Base-by-base conservation (phyloP, 1,140 invertebrate genomes). In the Drosophila takahashii region DNA sequence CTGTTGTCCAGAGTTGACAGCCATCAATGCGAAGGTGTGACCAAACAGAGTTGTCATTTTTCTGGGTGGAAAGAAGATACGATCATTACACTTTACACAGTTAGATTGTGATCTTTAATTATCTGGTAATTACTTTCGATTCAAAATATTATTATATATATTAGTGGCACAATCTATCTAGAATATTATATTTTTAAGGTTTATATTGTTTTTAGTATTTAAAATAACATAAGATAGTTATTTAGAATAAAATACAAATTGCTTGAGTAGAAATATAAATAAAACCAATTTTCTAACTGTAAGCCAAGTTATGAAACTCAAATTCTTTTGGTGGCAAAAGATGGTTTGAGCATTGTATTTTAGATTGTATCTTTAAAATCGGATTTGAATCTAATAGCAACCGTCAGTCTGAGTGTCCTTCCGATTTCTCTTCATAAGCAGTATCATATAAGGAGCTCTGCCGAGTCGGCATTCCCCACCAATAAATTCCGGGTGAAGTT, bases 21-120 rank as follows among this genome's bases (percentile, higher is more conserved):
- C 18, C 37, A 70, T 57, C 67, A 70, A 70, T 48, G 64, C 8
- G 42, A 70, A 70, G 50, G 62, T 67, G 47, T 16, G 26, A 9
- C 61, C 29, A 9, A 52, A 29, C 27, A 51, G 64, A 39, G 54
- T 45, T 34, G 54, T 60, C 39, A 34, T 4, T 22, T 26, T 1
- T 15, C 13, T 42, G n/a, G 22, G 9, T 22, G 15, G 26, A 4
- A 16, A n/a, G 9, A 2, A 11, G 34, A 52, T 44, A 41, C 7
- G 29, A 51, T 65, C 13, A 5, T 1, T 34, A 9, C 27, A 13
- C 9, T 34, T 15, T 22, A 22, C 1, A 8, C 11, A 5, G 11
- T n/a, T 16, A 6, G 9, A 26, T 18, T 4, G 6, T 0, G 13
- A 41, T 41, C 22, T 5, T 16, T 8, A 18, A 11, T 39, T 16